Base-by-base conservation (phyloP, 2,797 vertebrate genomes). In the Tragelaphus oryx region DNA sequence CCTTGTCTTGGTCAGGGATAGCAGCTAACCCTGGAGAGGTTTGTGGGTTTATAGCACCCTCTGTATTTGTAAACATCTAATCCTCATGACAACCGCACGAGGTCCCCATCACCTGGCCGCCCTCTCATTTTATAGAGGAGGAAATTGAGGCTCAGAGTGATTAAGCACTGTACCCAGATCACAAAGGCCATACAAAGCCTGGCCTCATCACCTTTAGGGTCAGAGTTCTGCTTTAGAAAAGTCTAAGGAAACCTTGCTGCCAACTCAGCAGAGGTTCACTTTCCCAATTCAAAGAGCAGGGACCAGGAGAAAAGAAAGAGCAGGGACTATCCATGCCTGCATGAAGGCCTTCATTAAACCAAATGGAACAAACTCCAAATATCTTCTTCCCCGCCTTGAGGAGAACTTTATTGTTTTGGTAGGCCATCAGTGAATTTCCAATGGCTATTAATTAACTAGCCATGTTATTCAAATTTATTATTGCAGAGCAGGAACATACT, bases 401-500 rank as follows among this genome's bases (percentile, higher is more conserved):
- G 87, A 86, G 88, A 89, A 96, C 96, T 90, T 59, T 92, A 78
- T 22, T 80, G 93, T 57, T 90, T 92, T 96, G 90, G 95, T 75
- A 95, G 94, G 92, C 92, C 95, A 95, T 84, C 87, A 93, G 93
- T 97, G 92, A 97, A 94, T 97, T 98, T 97, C 92, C 4, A 97
- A 88, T 96, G 97, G 94, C 96, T 97, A 93, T 96, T 97, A 95
- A 97, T 96, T 98, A 98, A 95, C 86, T 89, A 98, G 96, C 93
- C 96, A 90, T 93, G 87, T 93, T 97, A 97, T 98, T 97, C 94
- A 93, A 97, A 97, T 97, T 97, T 96, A 97, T 96, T 96, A 97
- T 97, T 96, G 96, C 74, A 94, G 96, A 98, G 96, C 96, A 98
- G 97, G 97, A 97, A 97, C 86, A 90, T 95, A 96, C 97, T 97